phyloP scores from a whole-genome alignment of 2,888 invertebrate species.

The Acrocyrtus sp. region DNA sequence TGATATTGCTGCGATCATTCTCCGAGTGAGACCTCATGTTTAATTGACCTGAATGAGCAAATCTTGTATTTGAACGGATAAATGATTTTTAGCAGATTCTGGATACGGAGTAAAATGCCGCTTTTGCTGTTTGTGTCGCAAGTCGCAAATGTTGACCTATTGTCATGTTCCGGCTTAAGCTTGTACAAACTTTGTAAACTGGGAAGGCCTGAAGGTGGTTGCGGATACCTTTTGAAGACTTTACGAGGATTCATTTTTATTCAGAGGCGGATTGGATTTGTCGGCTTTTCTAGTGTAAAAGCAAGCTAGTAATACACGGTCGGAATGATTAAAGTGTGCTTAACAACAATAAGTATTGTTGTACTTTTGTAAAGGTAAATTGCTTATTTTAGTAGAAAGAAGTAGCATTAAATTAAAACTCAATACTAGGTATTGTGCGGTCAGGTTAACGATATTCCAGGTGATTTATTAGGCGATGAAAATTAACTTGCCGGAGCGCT shows the following conservation, averaged over 20 bases:
- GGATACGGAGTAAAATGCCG: too few relatives aligned
- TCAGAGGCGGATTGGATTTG: neutral
- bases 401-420: constrained; percentile 8
- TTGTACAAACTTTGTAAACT: neutral
- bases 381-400: too few relatives aligned
- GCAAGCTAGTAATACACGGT: neutral
- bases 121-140: too few relatives aligned
- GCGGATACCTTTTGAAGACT: neutral
- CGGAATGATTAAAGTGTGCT: neutral
- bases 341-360: constrained; percentile 9
- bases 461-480: constrained; percentile 22
- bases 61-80: too few relatives aligned
- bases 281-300: neutral
- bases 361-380: neutral
- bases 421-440: constrained; percentile 37
- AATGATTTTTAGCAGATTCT: too few relatives aligned
- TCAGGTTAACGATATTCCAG: constrained; percentile 33
- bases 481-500: too few relatives aligned
- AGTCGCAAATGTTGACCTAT: neutral
- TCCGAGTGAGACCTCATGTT: too few relatives aligned
- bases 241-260: neutral
- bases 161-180: neutral
- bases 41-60: constrained; percentile 35
- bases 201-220: neutral
- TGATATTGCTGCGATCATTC: too few relatives aligned